Evolutionary conservation across 2,113 vertebrate species (phyloP), one percentile per base, ranked within the genome.

Genomic region (Percina caprodes): DNA sequence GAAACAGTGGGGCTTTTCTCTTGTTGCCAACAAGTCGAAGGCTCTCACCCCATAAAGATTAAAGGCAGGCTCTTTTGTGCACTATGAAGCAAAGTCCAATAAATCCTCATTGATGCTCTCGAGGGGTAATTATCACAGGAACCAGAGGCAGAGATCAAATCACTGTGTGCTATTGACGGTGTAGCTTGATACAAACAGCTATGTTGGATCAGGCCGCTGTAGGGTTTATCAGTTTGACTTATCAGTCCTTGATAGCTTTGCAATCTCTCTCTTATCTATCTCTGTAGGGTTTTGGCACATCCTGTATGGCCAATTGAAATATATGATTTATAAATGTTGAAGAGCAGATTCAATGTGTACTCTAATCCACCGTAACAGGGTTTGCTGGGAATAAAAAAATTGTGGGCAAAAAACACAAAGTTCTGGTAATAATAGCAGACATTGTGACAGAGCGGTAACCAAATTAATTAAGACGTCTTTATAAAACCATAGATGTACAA

Each of bases 61-160:
- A 93, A 89, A 91, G 88, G 69, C 85, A 68, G 79, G 77, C 77
- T 84, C 80, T 89, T 90, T 90, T 90, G 87, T 92, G 88, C 91
- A 88, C 89, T 54, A 65, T 84, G 63, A 76, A 90, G 90, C 66
- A 68, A 80, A 86, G 77, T 74, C 88, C 90, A 80, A 92, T 92
- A 92, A 91, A 90, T 94, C 91, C 86, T 87, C 81, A 93, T 90
- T 88, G 91, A 93, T 92, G 92, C 77, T 85, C 77, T 33, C 51
- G 70, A 79, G 59, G 89, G 91, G 91, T 91, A 93, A 93, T 94
- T 92, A 93, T 92, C 93, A 91, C 85, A 86, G 86, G 85, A 85
- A 83, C 87, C 74, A 0, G 81, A 92, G 91, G 90, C 88, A 88
- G 82, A 92, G 89, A 92, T 93, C 92, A 92, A 90, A 94, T 93